These are phyloP conservation scores for Perca schrenkii DNA, from an alignment of 2,113 vertebrate species.

Conservation along the genomic window DNA sequence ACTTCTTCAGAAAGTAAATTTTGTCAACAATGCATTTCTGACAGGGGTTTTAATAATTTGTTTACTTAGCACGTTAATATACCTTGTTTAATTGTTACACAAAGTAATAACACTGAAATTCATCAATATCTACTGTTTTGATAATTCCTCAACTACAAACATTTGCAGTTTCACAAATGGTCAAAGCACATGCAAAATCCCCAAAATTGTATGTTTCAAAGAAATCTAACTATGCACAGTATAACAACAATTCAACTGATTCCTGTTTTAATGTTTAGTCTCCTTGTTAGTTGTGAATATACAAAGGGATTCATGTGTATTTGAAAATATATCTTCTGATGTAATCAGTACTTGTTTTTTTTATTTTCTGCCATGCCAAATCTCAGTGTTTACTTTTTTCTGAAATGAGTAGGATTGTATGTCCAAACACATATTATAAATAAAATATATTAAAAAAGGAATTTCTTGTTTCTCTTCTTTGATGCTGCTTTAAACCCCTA, in stretches of 20 bases:
- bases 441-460: neutral
- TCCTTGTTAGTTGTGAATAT: neutral
- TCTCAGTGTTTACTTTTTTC: slow-evolving; percentile 14
- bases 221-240: neutral
- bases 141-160: neutral
- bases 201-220: neutral
- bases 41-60: neutral
- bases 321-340: neutral
- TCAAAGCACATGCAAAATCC: neutral
- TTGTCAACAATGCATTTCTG: neutral
- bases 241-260: neutral
- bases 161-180: neutral
- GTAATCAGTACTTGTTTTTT: neutral
- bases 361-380: slow-evolving; percentile 1
- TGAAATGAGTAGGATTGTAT: neutral
- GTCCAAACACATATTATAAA: neutral
- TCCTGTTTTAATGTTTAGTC: neutral
- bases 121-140: neutral
- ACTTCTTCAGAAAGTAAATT: neutral
- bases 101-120: neutral
- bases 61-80: neutral
- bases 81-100: neutral
- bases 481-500: slow-evolving; percentile 1
- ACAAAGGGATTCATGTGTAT: slow-evolving; percentile 16
- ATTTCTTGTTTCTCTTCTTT: neutral